These are phyloP conservation scores for Lophura nycthemera DNA, from an alignment of 2,113 vertebrate genomes.

Conservation along the genomic window DNA sequence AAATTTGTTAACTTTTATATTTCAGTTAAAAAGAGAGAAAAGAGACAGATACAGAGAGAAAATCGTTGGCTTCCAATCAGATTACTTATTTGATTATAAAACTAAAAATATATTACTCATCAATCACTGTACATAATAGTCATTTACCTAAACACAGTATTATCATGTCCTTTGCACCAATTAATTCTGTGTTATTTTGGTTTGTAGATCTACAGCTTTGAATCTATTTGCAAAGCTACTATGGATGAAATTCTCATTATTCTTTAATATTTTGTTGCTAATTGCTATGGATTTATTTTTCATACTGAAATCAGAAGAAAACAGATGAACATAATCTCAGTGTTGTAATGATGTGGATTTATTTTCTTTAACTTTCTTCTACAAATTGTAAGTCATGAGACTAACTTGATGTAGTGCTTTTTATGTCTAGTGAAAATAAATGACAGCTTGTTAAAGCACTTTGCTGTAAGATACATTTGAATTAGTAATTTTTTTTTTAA, in stretches of 20 bases:
- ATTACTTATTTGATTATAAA: not conserved
- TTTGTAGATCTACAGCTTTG: not conserved
- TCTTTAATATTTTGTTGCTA: not conserved
- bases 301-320: not conserved
- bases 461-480: not conserved
- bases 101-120: not conserved
- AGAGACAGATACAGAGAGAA: not conserved
- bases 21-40: not conserved
- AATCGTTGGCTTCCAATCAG: not conserved
- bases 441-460: not conserved
- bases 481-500: not conserved
- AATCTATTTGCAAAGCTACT: not conserved
- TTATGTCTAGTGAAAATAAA: not conserved
- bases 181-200: not conserved
- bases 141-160: not conserved
- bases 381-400: not conserved
- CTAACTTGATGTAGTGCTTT: not conserved
- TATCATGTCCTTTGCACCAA: not conserved
- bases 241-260: not conserved
- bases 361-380: not conserved
- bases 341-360: not conserved
- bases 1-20: not conserved
- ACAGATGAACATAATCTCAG: not conserved
- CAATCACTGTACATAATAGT: not conserved
- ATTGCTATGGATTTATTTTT: slow-evolving; percentile 1